Conservation (phyloP, 2,113 vertebrate species). For the Grus americana region DNA sequence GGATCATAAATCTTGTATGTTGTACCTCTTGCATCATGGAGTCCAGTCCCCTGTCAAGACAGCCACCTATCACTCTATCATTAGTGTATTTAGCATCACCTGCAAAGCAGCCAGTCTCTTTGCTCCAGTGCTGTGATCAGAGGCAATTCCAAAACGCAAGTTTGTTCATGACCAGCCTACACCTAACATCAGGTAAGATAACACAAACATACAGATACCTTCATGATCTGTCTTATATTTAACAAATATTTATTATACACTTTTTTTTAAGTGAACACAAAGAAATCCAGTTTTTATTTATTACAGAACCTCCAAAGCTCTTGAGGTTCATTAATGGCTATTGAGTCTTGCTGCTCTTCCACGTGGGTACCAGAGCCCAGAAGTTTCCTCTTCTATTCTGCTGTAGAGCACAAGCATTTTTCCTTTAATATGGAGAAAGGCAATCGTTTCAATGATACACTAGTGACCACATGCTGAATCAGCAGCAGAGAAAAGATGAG, state of each 20-base stretch:
- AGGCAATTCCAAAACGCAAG: not conserved
- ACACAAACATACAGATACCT: not conserved
- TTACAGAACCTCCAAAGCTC: not conserved
- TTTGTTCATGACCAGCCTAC: not conserved
- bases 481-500: not conserved
- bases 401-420: not conserved
- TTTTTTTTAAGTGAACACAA: rapidly evolving
- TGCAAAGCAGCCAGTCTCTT: not conserved
- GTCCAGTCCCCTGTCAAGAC: not conserved
- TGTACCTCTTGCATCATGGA: rapidly evolving
- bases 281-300: not conserved
- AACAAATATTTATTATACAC: not conserved
- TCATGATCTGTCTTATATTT: not conserved
- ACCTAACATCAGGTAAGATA: not conserved
- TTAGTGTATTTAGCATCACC: not conserved
- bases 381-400: not conserved
- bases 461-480: not conserved
- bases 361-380: not conserved
- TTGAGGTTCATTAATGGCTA: not conserved
- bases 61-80: not conserved
- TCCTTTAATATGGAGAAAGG: not conserved
- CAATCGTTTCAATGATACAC: not conserved
- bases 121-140: not conserved
- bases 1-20: not conserved
- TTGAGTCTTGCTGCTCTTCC: not conserved